These are phyloP conservation scores for Carterocephalus palaemon DNA, from an alignment of 2,888 invertebrate species.

Conservation along the genomic window DNA sequence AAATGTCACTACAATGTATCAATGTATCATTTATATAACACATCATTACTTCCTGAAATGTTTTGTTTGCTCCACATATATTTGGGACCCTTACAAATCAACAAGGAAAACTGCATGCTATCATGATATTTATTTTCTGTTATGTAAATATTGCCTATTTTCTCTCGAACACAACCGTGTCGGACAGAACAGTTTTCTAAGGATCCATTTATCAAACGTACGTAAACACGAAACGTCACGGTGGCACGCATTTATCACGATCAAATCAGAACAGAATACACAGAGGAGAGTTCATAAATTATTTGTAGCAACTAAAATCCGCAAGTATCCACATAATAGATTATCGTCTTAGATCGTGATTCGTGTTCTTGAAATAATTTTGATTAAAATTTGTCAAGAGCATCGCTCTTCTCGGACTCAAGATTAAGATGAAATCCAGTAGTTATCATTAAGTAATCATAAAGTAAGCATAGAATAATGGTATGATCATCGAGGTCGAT, in stretches of 20 bases:
- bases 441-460: too few species aligned
- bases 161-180: conserved; percentile 3
- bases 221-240: conserved; percentile 49
- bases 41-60: too few species aligned
- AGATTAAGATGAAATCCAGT: too few species aligned
- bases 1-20: too few species aligned
- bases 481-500: too few species aligned
- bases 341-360: not conserved
- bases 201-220: conserved; percentile 48
- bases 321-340: conserved; percentile 10
- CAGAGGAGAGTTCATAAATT: conserved; percentile 39
- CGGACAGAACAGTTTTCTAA: conserved; percentile 36
- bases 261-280: conserved; percentile 44
- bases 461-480: too few species aligned
- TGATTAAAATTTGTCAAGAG: too few species aligned
- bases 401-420: too few species aligned
- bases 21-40: too few species aligned
- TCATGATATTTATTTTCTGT: conserved; percentile 14
- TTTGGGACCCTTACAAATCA: conserved; percentile 29
- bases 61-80: conserved; percentile 24
- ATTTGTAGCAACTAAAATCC: conserved; percentile 30
- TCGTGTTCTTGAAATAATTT: not conserved
- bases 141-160: conserved; percentile 14
- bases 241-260: conserved; percentile 49
- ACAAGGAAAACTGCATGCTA: conserved; percentile 20